Conservation (phyloP, 2,888 invertebrate genomes). For the Zaprionus obscuricornis region DNA sequence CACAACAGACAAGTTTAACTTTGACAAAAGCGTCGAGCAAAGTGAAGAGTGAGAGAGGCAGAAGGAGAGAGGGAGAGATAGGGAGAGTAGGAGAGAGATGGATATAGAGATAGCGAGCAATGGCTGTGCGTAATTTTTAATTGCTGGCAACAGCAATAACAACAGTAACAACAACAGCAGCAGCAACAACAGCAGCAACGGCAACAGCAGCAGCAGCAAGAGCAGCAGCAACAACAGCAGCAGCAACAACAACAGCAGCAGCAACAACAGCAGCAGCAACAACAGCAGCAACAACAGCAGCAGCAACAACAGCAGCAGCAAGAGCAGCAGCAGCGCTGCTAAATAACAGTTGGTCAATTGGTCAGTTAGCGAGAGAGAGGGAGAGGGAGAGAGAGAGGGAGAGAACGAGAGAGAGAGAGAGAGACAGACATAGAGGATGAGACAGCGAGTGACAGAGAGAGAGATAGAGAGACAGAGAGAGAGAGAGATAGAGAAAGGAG, state of each 20-base stretch:
- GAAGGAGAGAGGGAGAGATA: slow-evolving; percentile 7
- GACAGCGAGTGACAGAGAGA: slow-evolving; percentile 30
- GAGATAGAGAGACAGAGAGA: no score
- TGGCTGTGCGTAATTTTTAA: slow-evolving; percentile 73
- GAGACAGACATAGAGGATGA: slow-evolving; percentile 48
- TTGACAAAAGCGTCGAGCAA: no score
- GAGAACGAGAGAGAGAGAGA: no score
- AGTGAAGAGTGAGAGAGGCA: no score
- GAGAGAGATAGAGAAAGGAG: no score
- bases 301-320: background rate
- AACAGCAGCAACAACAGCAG: slow-evolving; percentile 14
- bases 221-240: slow-evolving; percentile 22
- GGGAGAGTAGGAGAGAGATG: background rate
- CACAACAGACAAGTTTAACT: slow-evolving; percentile 77
- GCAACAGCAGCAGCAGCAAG: slow-evolving; percentile 18
- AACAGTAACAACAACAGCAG: no score
- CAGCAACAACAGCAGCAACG: slow-evolving; percentile 24
- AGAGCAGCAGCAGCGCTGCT: slow-evolving; percentile 63
- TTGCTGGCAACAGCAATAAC: slow-evolving; percentile 70
- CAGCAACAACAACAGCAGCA: background rate
- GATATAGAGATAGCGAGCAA: slow-evolving; percentile 21
- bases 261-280: slow-evolving; percentile 1
- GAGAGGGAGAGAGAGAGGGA: no score
- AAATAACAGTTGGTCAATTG: slow-evolving; percentile 60
- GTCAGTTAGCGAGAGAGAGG: slow-evolving; percentile 8